Conservation (phyloP, 2,888 invertebrate genomes). For the Oxystoma pomonae region DNA sequence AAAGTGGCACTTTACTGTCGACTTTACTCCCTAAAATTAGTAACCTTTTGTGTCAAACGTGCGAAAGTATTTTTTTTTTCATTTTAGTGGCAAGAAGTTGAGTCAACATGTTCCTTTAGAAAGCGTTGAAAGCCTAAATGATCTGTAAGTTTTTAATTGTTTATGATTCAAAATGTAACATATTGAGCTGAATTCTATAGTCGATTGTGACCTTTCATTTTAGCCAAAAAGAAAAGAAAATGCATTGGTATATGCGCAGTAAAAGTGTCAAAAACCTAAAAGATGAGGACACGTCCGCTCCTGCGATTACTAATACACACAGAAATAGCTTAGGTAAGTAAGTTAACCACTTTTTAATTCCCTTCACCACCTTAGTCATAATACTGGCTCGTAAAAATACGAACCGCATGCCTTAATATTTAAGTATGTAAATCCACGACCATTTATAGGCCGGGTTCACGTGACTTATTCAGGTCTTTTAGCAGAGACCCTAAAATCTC, state of each 20-base stretch:
- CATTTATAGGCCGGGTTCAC: no score
- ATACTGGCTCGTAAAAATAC: no score
- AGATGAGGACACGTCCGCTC: slow-evolving; percentile 20
- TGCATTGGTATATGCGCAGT: slow-evolving; percentile 35
- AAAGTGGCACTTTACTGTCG: no score
- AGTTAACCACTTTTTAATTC: no score
- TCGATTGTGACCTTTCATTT: slow-evolving; percentile 3
- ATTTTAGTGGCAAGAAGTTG: slow-evolving; percentile 16
- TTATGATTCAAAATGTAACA: not conserved
- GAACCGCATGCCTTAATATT: no score
- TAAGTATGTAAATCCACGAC: no score
- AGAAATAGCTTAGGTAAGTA: slow-evolving; percentile 16
- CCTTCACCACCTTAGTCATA: no score
- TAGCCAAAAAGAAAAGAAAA: slow-evolving; percentile 34
- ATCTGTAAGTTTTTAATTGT: slow-evolving; percentile 11
- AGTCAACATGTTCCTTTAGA: not conserved
- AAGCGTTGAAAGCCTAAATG: not conserved
- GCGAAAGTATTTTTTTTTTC: not conserved
- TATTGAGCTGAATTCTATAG: not conserved
- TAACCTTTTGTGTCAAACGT: no score
- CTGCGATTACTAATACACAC: slow-evolving; percentile 11
- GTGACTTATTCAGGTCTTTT: no score
- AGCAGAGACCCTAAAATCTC: no score
- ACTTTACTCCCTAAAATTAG: no score
- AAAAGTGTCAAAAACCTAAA: slow-evolving; percentile 31